Evolutionary conservation across 1,140 invertebrate species (phyloP), one percentile per base, ranked within the genome.

Genomic region (Calliphora vicina): DNA sequence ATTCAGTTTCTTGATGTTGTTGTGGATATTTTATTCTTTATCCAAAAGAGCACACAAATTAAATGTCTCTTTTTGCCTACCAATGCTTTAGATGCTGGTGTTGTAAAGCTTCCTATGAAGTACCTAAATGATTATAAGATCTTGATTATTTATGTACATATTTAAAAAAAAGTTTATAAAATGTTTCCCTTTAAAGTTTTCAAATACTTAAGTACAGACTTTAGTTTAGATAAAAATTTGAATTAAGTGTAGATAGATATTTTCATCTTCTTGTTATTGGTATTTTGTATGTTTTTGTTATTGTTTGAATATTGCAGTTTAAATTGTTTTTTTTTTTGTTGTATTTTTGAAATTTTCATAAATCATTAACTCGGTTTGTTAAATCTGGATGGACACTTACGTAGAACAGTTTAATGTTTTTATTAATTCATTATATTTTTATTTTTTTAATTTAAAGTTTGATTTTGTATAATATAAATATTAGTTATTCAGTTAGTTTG

Each of bases 341-440:
- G 13, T 76, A 29, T 35, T 76, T 76, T 76, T 10, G n/a, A 26
- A 45, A 45, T 78, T 50, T 43, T 43, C 74, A 43, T 78, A 23
- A 23, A 23, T 78, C 35, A 78, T 45, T 35, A 78, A 78, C 35
- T 25, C 42, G 73, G 61, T 67, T 67, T 26, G 17, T 81, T 81
- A 17, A 61, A n/a, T 61, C 42, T 82, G 80, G 80, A 82, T 82
- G 80, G 80, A 82, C 35, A 71, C 57, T 82, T 82, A 82, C 80
- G 80, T 82, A 67, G 25, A 67, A 61, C 57, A 25, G 57, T 82
- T 17, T 71, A 61, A 61, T 82, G 13, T n/a, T 82, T 27, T 61
- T 67, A n/a, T n/a, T n/a, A n/a, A n/a, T n/a, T n/a, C n/a, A n/a
- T n/a, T n/a, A n/a, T n/a, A n/a, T n/a, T n/a, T n/a, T n/a, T n/a